Percentiles rank a stretch among this genome's conserved stretches.
Evolutionary conservation across 2,797 vertebrate species (phyloP).

Genomic region (Vipera latastei): DNA sequence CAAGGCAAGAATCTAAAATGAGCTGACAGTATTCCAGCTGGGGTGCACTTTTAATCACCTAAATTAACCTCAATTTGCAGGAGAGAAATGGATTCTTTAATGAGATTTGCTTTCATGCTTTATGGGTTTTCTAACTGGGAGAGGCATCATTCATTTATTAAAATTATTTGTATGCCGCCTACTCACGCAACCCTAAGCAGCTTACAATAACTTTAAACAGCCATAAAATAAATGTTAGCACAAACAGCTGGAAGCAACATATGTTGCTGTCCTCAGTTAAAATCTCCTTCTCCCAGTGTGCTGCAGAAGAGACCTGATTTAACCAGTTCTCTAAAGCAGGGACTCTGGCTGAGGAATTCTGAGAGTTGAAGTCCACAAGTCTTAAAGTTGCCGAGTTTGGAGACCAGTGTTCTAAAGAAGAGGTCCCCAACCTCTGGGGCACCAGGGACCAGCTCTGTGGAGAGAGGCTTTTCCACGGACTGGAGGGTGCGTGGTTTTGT

Average conservation of each 20-base stretch:
- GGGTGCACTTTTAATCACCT: conserved; percentile 52
- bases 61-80: conserved; percentile 72
- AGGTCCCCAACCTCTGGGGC: too few species aligned
- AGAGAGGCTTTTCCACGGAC: too few species aligned
- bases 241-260: neutral
- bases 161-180: neutral
- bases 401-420: neutral
- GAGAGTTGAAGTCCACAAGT: neutral
- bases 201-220: neutral
- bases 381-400: neutral
- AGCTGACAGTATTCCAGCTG: conserved; percentile 65
- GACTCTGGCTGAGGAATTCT: neutral
- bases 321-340: neutral
- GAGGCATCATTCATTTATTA: neutral
- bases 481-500: too few species aligned
- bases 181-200: neutral
- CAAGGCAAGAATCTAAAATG: conserved; percentile 61
- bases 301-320: neutral
- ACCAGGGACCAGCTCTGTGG: too few species aligned
- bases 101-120: neutral
- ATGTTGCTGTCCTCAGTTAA: neutral
- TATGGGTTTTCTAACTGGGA: neutral
- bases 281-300: neutral
- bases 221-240: neutral
- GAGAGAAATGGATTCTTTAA: conserved; percentile 48